phyloP scores from a whole-genome alignment of 2,888 invertebrate genomes.

The Crepidodera aurea region DNA sequence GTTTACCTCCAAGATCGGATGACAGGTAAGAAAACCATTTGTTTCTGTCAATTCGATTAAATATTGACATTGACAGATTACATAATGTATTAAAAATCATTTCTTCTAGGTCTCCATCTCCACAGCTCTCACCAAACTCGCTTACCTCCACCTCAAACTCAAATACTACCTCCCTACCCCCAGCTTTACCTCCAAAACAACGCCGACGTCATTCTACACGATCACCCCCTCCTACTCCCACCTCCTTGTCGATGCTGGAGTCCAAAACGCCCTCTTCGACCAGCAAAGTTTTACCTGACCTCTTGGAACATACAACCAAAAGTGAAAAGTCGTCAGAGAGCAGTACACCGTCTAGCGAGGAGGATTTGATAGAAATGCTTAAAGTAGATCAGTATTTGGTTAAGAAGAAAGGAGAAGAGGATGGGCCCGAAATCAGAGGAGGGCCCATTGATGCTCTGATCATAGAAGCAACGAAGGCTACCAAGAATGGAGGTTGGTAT shows the following conservation, averaged over 20 bases:
- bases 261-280: conserved; percentile 45
- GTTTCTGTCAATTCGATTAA: neutral
- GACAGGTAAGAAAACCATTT: conserved; percentile 50
- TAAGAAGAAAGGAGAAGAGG: conserved; percentile 80
- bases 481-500: conserved; percentile 73
- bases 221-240: conserved; percentile 53
- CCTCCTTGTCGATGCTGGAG: conserved; percentile 31
- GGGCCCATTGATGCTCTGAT: conserved; percentile 94
- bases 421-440: conserved; percentile 91
- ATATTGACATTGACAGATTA: neutral
- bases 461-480: conserved; percentile 94
- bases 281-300: conserved; percentile 56
- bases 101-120: conserved; percentile 47
- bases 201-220: conserved; percentile 61
- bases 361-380: conserved; percentile 78
- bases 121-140: conserved; percentile 50
- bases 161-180: conserved; percentile 50
- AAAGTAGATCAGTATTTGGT: conserved; percentile 83
- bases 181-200: conserved; percentile 68
- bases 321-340: conserved; percentile 41
- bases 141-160: conserved; percentile 40
- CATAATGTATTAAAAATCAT: neutral
- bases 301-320: conserved; percentile 56
- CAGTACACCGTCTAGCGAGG: conserved; percentile 49
- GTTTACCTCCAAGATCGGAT: conserved; percentile 43